These are phyloP conservation scores for Ichneumoninae sp. DNA, from an alignment of 2,888 invertebrate species.

Conservation along the genomic window DNA sequence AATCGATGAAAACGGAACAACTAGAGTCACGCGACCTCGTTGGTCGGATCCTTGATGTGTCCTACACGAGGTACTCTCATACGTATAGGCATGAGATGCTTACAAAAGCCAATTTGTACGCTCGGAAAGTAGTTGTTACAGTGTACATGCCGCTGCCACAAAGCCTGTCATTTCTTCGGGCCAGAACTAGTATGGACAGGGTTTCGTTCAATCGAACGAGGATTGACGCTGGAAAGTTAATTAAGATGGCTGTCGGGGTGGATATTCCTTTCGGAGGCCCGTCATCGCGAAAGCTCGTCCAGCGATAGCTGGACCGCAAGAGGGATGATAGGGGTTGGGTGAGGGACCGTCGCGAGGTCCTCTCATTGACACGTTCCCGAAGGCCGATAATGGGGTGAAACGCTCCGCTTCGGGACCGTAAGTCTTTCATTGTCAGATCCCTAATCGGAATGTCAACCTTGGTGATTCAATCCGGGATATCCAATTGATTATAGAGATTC, in stretches of 20 bases:
- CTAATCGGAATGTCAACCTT: neutral
- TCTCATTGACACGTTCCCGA: no score
- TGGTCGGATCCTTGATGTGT: conserved; percentile 40
- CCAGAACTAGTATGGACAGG: neutral
- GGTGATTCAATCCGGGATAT: neutral
- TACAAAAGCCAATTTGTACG: conserved; percentile 15
- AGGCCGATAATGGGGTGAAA: neutral
- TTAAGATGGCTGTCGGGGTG: neutral
- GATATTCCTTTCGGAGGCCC: neutral
- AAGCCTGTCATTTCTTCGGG: conserved; percentile 5
- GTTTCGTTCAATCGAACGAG: neutral
- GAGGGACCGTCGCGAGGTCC: no score
- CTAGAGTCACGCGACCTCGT: conserved; percentile 54
- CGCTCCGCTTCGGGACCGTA: neutral
- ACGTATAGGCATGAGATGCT: conserved; percentile 12
- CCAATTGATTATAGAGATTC: neutral
- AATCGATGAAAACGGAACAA: conserved; percentile 53
- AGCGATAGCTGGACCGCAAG: neutral
- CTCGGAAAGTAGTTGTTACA: neutral
- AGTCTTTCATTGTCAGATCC: neutral
- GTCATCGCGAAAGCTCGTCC: neutral
- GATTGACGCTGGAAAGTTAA: conserved; percentile 11
- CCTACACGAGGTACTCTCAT: conserved; percentile 3
- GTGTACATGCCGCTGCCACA: neutral
- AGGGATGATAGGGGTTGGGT: neutral